Percentiles rank a stretch among this genome's conserved stretches.
Evolutionary conservation across 2,113 vertebrate species (phyloP).

Genomic region (Carollia perspicillata): DNA sequence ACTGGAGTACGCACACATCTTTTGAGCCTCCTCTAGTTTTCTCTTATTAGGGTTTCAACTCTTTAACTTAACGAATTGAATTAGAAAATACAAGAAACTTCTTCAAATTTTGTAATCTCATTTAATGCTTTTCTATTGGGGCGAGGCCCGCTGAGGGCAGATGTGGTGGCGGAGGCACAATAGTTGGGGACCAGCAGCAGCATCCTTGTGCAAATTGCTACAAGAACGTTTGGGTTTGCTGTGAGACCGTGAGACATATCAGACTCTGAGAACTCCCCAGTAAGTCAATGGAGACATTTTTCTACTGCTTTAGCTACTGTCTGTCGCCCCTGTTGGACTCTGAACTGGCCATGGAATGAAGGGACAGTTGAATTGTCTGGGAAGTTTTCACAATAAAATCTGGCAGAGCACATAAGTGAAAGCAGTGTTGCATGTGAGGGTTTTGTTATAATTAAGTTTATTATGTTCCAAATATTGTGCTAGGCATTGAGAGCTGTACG

Average conservation of each 20-base stretch:
- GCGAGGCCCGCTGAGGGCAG: neutral
- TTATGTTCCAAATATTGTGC: neutral
- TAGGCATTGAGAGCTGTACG: neutral
- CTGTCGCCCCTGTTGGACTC: neutral
- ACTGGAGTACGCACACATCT: neutral
- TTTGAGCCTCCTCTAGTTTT: neutral
- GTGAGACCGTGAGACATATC: accelerated
- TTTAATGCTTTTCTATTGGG: neutral
- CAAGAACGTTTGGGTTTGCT: too few relatives aligned
- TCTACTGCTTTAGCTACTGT: neutral
- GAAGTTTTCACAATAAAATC: neutral
- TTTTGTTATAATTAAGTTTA: neutral
- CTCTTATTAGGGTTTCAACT: neutral
- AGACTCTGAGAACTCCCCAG: neutral
- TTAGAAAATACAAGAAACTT: neutral
- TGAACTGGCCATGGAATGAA: neutral
- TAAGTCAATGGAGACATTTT: too few relatives aligned
- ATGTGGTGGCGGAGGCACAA: neutral
- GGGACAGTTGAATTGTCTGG: neutral
- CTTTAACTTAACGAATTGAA: neutral
- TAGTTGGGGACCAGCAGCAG: neutral
- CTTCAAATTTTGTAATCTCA: neutral
- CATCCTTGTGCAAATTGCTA: neutral
- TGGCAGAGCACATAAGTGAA: neutral
- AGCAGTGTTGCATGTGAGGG: neutral